A percentile compares a stretch with the other conserved stretches of the same genome.
phyloP scores from a whole-genome alignment of 2,797 vertebrate species.

The Todus mexicanus region DNA sequence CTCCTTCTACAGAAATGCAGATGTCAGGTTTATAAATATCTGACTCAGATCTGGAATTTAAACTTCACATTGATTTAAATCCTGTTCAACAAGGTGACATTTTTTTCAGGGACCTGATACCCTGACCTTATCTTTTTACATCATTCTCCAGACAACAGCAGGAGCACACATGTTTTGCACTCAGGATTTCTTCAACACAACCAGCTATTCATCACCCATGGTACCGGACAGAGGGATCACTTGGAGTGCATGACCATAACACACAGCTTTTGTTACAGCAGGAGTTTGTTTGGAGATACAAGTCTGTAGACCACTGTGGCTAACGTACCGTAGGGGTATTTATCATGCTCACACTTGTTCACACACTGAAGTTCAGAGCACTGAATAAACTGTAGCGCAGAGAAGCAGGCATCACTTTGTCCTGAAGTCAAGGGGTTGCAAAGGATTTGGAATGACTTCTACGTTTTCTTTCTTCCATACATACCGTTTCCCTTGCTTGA shows the following conservation, averaged over 20 bases:
- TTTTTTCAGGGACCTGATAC: not conserved
- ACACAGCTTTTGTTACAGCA: not conserved
- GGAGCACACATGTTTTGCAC: accelerated
- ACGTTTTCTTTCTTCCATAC: not conserved
- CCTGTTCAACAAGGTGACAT: not conserved
- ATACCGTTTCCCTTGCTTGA: not conserved
- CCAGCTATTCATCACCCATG: not conserved
- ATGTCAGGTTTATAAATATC: conserved; percentile 56
- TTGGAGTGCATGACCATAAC: not conserved
- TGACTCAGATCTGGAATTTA: not conserved
- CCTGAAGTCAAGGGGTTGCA: not conserved
- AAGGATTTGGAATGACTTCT: not conserved
- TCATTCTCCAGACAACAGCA: not conserved
- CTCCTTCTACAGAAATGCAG: conserved; percentile 19
- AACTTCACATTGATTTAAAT: not conserved
- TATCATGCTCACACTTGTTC: not conserved
- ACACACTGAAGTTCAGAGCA: not conserved
- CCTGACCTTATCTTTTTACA: not conserved
- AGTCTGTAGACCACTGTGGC: not conserved
- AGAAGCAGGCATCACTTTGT: not conserved
- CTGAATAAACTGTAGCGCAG: not conserved
- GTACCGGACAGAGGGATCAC: not conserved
- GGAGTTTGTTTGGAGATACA: not conserved
- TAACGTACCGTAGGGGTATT: not conserved
- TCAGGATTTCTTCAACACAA: not conserved